Percentiles rank a stretch among this genome's conserved stretches.
phyloP scores from a whole-genome alignment of 2,797 vertebrate species.

The Lacerta agilis region DNA sequence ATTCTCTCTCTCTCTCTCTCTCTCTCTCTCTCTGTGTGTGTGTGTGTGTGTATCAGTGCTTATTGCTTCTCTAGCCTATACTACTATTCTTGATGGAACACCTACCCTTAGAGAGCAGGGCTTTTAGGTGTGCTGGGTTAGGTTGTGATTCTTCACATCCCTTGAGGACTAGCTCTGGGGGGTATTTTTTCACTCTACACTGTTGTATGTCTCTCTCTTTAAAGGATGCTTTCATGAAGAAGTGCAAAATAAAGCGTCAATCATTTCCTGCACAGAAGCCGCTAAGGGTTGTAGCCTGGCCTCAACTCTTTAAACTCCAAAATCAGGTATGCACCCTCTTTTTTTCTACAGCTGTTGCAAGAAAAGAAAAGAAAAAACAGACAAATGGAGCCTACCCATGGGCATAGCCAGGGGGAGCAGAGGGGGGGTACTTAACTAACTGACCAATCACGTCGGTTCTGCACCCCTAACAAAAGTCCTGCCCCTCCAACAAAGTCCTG shows the following conservation, averaged over 20 bases:
- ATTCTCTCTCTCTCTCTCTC: no score
- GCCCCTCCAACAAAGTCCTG: no score
- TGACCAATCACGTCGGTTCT: no score
- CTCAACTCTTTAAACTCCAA: slow-evolving; percentile 79
- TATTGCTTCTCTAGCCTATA: no score
- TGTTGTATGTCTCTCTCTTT: not conserved
- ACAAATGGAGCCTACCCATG: not conserved
- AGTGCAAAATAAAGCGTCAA: not conserved
- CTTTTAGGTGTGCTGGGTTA: not conserved
- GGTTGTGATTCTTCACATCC: not conserved
- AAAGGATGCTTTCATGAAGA: not conserved
- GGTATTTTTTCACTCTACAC: not conserved
- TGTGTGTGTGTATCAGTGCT: no score
- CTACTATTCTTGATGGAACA: no score
- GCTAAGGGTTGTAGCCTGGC: slow-evolving; percentile 58
- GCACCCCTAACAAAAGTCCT: no score
- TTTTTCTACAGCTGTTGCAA: slow-evolving; percentile 1
- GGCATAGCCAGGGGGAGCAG: no score
- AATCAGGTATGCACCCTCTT: slow-evolving; percentile 71
- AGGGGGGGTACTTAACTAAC: no score
- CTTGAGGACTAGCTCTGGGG: not conserved
- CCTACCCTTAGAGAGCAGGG: no score
- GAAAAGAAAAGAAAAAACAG: not conserved
- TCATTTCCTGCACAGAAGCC: not conserved
- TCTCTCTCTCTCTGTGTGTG: no score